Conservation (phyloP, 2,888 invertebrate species). For the Drosophila meridiana region DNA sequence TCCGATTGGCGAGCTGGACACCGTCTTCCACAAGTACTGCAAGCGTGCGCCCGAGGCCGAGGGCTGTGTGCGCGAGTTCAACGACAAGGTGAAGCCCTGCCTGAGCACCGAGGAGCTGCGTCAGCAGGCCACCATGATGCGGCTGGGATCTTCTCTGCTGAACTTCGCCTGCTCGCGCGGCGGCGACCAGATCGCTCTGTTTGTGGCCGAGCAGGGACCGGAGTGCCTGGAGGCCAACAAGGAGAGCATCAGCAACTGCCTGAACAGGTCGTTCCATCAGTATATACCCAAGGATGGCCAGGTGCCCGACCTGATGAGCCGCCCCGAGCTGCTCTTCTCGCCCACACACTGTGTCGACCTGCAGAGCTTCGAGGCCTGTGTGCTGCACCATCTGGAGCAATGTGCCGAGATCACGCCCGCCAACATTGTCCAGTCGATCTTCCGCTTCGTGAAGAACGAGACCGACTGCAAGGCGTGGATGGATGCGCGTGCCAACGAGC, state of each 20-base stretch:
- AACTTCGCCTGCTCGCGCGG: slow-evolving; percentile 91
- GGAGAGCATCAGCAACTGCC: slow-evolving; percentile 87
- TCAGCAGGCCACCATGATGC: slow-evolving; percentile 87
- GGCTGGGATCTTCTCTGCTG: slow-evolving; percentile 88
- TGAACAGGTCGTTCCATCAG: slow-evolving; percentile 87
- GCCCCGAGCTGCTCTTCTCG: slow-evolving; percentile 88
- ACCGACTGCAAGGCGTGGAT: slow-evolving; percentile 87
- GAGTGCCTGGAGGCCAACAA: slow-evolving; percentile 89
- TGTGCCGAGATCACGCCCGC: slow-evolving; percentile 91
- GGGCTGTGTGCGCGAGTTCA: slow-evolving; percentile 87
- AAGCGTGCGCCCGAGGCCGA: slow-evolving; percentile 85
- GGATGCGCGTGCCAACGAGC: slow-evolving; percentile 63
- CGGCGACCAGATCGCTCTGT: slow-evolving; percentile 92
- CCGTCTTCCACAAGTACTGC: slow-evolving; percentile 91
- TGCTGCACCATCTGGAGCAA: slow-evolving; percentile 85
- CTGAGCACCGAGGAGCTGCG: slow-evolving; percentile 87
- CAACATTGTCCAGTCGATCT: slow-evolving; percentile 91
- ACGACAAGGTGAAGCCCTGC: slow-evolving; percentile 88
- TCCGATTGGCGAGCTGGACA: slow-evolving; percentile 88
- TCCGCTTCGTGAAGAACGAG: slow-evolving; percentile 89
- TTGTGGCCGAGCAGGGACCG: slow-evolving; percentile 92
- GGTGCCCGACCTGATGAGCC: slow-evolving; percentile 74
- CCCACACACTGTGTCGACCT: slow-evolving; percentile 85
- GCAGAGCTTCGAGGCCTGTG: slow-evolving; percentile 82
- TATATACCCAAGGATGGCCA: slow-evolving; percentile 85